Evolutionary conservation across 2,888 invertebrate genomes (phyloP).

Genomic region (Philonicus albiceps): DNA sequence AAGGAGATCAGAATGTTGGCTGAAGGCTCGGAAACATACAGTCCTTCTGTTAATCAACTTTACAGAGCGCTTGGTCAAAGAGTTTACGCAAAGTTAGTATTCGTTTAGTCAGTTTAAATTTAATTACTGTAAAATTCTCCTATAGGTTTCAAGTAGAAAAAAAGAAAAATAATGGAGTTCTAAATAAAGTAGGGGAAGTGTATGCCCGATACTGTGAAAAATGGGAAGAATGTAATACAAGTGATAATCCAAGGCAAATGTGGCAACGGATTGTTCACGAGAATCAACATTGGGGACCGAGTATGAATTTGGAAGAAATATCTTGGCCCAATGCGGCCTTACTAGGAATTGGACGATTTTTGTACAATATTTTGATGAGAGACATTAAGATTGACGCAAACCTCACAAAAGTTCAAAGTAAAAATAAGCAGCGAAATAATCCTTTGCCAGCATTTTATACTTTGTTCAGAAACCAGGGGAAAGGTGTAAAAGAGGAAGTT

Average conservation of each 20-base stretch:
- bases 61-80: slow-evolving; percentile 74
- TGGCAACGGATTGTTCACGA: slow-evolving; percentile 75
- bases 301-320: slow-evolving; percentile 67
- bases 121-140: background rate
- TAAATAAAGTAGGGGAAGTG: slow-evolving; percentile 71
- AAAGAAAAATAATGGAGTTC: slow-evolving; percentile 71
- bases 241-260: slow-evolving; percentile 71
- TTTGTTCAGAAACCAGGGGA: slow-evolving; percentile 74
- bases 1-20: slow-evolving; percentile 75
- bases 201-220: slow-evolving; percentile 73
- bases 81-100: slow-evolving; percentile 66
- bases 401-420: slow-evolving; percentile 68
- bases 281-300: slow-evolving; percentile 66
- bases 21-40: slow-evolving; percentile 81
- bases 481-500: slow-evolving; percentile 73
- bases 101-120: slow-evolving; percentile 56
- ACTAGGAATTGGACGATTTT: slow-evolving; percentile 78
- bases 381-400: slow-evolving; percentile 85
- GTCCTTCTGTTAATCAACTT: slow-evolving; percentile 72
- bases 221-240: slow-evolving; percentile 65
- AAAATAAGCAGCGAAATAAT: slow-evolving; percentile 67
- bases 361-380: slow-evolving; percentile 85
- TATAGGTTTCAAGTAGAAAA: slow-evolving; percentile 71
- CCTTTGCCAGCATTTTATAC: slow-evolving; percentile 81
- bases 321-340: slow-evolving; percentile 74